These are phyloP conservation scores for Chaetops frenatus DNA, from an alignment of 2,113 vertebrate species.

Conservation along the genomic window DNA sequence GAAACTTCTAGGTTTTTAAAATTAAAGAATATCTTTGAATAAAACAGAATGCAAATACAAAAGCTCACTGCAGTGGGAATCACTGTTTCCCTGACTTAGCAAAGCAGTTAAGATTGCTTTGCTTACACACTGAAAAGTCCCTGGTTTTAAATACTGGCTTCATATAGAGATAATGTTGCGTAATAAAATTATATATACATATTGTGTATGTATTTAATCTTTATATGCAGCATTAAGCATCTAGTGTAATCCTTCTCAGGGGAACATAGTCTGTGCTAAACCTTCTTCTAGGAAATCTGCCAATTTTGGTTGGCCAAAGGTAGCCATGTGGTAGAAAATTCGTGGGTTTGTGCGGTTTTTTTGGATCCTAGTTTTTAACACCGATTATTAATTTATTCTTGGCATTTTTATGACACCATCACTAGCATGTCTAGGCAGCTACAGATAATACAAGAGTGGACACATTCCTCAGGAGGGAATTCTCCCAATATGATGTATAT, in stretches of 20 bases:
- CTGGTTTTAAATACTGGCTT: background rate
- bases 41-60: background rate
- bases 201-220: background rate
- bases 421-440: background rate
- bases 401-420: background rate
- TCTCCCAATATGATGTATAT: background rate
- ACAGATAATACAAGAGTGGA: background rate
- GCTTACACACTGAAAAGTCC: background rate
- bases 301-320: background rate
- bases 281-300: background rate
- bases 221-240: background rate
- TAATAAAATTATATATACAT: background rate
- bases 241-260: background rate
- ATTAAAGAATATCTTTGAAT: background rate
- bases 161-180: background rate
- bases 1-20: background rate
- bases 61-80: background rate
- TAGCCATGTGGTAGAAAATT: background rate
- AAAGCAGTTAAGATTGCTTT: background rate
- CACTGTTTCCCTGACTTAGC: background rate
- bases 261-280: background rate
- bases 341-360: background rate
- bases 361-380: background rate
- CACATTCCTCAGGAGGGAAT: background rate
- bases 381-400: background rate